Evolutionary conservation across 2,888 invertebrate species (phyloP).

Genomic region (Coecobrya sp.): DNA sequence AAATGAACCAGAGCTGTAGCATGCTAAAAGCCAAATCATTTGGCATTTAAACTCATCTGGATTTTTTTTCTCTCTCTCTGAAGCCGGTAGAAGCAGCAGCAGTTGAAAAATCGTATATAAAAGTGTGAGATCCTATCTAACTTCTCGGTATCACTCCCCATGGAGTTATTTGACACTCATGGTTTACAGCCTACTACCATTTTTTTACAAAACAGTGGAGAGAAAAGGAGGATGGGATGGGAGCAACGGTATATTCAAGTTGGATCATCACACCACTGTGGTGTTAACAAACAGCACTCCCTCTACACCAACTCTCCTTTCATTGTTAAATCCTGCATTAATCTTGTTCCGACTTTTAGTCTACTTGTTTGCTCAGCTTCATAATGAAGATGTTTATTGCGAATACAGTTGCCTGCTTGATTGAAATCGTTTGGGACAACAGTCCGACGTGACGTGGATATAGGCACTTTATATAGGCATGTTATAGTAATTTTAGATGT

Average conservation of each 20-base stretch:
- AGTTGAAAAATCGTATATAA: constrained; percentile 11
- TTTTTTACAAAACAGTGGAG: background rate
- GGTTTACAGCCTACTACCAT: constrained; percentile 47
- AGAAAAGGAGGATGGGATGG: constrained; percentile 27
- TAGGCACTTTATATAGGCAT: background rate
- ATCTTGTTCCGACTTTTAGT: background rate
- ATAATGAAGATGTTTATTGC: constrained; percentile 19
- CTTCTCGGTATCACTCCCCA: constrained; percentile 55
- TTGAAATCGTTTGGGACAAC: constrained; percentile 33
- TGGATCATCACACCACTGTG: constrained; percentile 8
- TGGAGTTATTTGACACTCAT: constrained; percentile 69
- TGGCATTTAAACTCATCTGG: constrained; percentile 43
- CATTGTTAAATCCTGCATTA: background rate
- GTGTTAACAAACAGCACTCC: constrained; percentile 22
- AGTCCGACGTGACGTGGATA: background rate
- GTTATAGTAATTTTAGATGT: background rate
- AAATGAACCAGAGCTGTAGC: background rate
- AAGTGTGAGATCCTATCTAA: constrained; percentile 34
- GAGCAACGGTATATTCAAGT: background rate
- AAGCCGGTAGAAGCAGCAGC: background rate
- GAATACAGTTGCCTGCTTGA: background rate
- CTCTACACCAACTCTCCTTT: background rate
- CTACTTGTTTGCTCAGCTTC: constrained; percentile 20
- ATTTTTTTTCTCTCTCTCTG: too few relatives aligned
- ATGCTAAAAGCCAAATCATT: constrained; percentile 57